Base-by-base conservation (phyloP, 2,113 vertebrate genomes). In the Campylomormyrus numenius region DNA sequence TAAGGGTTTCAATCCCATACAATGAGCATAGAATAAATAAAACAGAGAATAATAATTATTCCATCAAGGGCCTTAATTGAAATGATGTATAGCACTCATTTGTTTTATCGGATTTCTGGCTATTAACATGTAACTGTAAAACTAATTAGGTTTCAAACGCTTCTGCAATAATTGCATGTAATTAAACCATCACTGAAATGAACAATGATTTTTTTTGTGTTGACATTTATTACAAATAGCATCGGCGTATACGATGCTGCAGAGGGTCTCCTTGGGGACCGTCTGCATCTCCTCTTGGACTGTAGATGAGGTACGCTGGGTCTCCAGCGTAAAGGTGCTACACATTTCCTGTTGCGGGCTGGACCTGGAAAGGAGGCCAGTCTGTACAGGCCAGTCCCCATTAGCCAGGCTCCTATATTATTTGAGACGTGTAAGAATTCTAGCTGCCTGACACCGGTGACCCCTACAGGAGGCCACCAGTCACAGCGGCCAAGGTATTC, bases 11-110 rank as follows among this genome's bases (percentile, higher is more conserved):
- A 42, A 62, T 70, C 35, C 35, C 93, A 90, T 93, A 93, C 93
- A 93, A 42, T 92, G 92, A 90, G 84, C 91, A 83, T 91, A 88
- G 91, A 49, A 84, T 94, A 94, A 94, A 95, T 92, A 94, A 95
- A 93, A 94, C 90, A 92, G 91, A 90, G 62, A 88, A 88, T 88
- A 92, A 91, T 95, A 94, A 95, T 95, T 92, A 96, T 95, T 96
- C 94, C 94, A 95, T 95, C 94, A 93, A 87, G 92, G 92, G 91
- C 88, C 90, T 95, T 96, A 95, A 96, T 95, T 94, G 94, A 95
- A 95, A 94, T 95, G 94, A 95, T 95, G 92, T 94, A 96, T 95
- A 95, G 94, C 93, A 92, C 94, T 94, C 92, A 95, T 96, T 96
- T 96, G 94, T 95, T 96, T 93, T 94, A 91, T 94, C 93, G 94